Percentiles rank a stretch among this genome's conserved stretches.
Evolutionary conservation across 2,888 invertebrate species (phyloP).

Genomic region (Drosophila robusta): DNA sequence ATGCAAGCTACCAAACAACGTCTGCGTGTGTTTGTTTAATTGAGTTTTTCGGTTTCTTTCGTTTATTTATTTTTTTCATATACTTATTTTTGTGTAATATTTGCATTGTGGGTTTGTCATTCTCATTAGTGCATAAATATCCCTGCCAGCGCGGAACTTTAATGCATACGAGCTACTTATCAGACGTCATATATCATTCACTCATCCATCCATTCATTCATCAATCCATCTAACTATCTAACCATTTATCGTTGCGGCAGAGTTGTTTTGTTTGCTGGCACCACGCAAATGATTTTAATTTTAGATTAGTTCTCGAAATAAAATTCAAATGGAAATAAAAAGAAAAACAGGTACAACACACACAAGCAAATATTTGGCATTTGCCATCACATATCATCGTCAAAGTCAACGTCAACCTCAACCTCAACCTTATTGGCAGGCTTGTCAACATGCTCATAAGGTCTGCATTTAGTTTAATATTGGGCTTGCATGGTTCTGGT

Average conservation of each 20-base stretch:
- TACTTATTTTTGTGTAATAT: conserved; percentile 42
- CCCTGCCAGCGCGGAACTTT: conserved; percentile 13
- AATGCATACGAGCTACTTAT: conserved; percentile 37
- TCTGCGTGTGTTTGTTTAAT: conserved; percentile 75
- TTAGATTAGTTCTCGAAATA: conserved; percentile 74
- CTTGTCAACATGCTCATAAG: conserved; percentile 58
- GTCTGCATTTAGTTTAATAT: conserved; percentile 45
- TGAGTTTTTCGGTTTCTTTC: conserved; percentile 62
- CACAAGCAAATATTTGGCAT: conserved; percentile 30
- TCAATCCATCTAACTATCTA: conserved; percentile 33
- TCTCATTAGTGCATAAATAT: conserved; percentile 67
- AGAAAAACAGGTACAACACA: not conserved
- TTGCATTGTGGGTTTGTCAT: conserved; percentile 77
- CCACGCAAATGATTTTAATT: conserved; percentile 80
- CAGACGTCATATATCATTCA: conserved; percentile 67
- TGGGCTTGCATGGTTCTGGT: conserved; percentile 71
- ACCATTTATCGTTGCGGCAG: conserved; percentile 50
- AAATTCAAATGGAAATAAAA: conserved; percentile 42
- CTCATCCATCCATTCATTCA: conserved; percentile 25
- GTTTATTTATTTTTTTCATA: conserved; percentile 31
- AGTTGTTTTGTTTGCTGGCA: conserved; percentile 44
- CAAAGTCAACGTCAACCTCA: conserved; percentile 4
- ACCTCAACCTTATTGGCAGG: conserved; percentile 28
- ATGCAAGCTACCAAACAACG: conserved; percentile 9
- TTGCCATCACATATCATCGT: conserved; percentile 55